Conservation (phyloP, 2,888 invertebrate genomes). For the Malacosoma neustria region DNA sequence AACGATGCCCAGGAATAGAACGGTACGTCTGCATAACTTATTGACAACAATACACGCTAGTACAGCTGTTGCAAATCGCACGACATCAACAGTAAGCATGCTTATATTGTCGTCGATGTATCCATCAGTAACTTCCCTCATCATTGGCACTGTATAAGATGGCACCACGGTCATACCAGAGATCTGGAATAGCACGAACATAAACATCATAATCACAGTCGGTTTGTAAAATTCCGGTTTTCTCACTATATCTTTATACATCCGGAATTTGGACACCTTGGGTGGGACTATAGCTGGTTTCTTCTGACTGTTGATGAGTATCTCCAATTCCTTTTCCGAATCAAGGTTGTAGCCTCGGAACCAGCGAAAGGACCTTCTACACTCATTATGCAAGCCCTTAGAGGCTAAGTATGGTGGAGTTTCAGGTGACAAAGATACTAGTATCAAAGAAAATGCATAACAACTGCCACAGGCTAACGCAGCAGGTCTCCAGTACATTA, state of each 20-base stretch:
- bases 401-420: constrained; percentile 79
- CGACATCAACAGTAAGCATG: constrained; percentile 78
- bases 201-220: constrained; percentile 75
- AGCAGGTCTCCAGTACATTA: constrained; percentile 75
- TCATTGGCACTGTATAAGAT: constrained; percentile 79
- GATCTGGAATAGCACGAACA: constrained; percentile 80
- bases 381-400: constrained; percentile 65
- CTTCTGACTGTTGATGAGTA: constrained; percentile 50
- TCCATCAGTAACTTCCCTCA: constrained; percentile 73
- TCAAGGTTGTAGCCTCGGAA: constrained; percentile 66
- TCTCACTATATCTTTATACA: constrained; percentile 30
- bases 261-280: constrained; percentile 37
- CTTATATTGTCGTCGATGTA: constrained; percentile 76
- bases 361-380: constrained; percentile 74
- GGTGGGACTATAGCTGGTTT: constrained; percentile 23
- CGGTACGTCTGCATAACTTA: constrained; percentile 73
- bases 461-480: constrained; percentile 67
- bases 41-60: constrained; percentile 77
- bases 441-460: constrained; percentile 62
- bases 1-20: constrained; percentile 75
- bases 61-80: constrained; percentile 75
- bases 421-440: constrained; percentile 75
- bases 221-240: constrained; percentile 76
- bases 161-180: constrained; percentile 82
- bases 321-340: constrained; percentile 61